Evolutionary conservation across 2,888 invertebrate genomes (phyloP).

Genomic region (Sinhomidia bicolor): DNA sequence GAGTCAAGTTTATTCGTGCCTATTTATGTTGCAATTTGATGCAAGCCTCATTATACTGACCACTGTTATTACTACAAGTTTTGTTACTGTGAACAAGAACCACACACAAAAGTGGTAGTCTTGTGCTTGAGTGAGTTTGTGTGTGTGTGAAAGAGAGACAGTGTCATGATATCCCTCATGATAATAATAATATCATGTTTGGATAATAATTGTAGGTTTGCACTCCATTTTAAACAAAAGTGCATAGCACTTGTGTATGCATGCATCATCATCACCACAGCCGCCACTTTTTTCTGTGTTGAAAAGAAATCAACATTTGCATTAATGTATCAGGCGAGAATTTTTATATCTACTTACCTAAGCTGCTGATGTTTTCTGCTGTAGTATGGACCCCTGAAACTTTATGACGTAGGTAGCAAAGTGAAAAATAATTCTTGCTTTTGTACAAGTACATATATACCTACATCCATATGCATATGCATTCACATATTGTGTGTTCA

Average conservation of each 20-base stretch:
- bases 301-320: background rate
- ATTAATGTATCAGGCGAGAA: background rate
- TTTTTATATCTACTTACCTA: no score
- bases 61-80: conserved; percentile 6
- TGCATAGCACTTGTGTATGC: conserved; percentile 20
- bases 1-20: background rate
- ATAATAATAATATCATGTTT: conserved; percentile 65
- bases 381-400: no score
- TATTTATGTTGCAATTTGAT: conserved; percentile 34
- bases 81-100: conserved; percentile 50
- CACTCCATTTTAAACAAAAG: conserved; percentile 52
- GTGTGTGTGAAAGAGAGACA: background rate
- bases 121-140: background rate
- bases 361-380: no score
- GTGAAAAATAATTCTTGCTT: no score
- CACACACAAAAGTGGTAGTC: conserved; percentile 30
- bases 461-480: no score
- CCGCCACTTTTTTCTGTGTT: background rate
- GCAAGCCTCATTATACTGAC: conserved; percentile 27
- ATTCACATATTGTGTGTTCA: no score
- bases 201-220: conserved; percentile 68
- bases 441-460: no score
- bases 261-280: background rate
- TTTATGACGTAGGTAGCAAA: no score
- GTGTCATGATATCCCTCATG: conserved; percentile 66